Conservation (phyloP, 2,888 invertebrate species). For the Cerastis rubricosa region DNA sequence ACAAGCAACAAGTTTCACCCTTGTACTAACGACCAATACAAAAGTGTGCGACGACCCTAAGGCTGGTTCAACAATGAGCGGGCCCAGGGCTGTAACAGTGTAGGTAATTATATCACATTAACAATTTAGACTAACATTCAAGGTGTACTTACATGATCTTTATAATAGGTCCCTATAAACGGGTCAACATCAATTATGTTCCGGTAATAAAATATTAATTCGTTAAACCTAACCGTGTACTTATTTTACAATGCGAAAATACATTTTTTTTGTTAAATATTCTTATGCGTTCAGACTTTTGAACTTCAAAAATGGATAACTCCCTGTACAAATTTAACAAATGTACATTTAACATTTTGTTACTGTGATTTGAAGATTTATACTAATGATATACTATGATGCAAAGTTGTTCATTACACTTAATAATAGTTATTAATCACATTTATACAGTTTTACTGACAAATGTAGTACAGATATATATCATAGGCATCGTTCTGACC, state of each 20-base stretch:
- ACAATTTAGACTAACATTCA: constrained; percentile 85
- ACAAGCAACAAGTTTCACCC: constrained; percentile 49
- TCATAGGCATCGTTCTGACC: constrained; percentile 55
- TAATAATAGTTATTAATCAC: constrained; percentile 69
- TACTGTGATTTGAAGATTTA: constrained; percentile 89
- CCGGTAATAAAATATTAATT: constrained; percentile 89
- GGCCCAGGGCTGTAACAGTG: constrained; percentile 83
- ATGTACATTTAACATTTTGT: constrained; percentile 87
- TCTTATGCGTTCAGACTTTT: constrained; percentile 89
- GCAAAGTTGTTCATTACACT: constrained; percentile 68
- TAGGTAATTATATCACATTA: constrained; percentile 84
- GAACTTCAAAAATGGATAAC: constrained; percentile 86
- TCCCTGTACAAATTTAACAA: constrained; percentile 90
- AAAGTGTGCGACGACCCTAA: constrained; percentile 57
- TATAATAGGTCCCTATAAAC: constrained; percentile 81
- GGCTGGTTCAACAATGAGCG: constrained; percentile 66
- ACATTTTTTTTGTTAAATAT: constrained; percentile 77
- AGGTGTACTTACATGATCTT: constrained; percentile 81
- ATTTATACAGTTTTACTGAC: constrained; percentile 75
- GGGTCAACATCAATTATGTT: constrained; percentile 87
- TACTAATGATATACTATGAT: constrained; percentile 63
- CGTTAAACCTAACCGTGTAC: constrained; percentile 88
- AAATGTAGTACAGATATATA: constrained; percentile 67
- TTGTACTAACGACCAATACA: constrained; percentile 41
- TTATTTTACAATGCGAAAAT: constrained; percentile 90